These are phyloP conservation scores for Mamestra brassicae DNA, from an alignment of 2,888 invertebrate species.

Conservation along the genomic window DNA sequence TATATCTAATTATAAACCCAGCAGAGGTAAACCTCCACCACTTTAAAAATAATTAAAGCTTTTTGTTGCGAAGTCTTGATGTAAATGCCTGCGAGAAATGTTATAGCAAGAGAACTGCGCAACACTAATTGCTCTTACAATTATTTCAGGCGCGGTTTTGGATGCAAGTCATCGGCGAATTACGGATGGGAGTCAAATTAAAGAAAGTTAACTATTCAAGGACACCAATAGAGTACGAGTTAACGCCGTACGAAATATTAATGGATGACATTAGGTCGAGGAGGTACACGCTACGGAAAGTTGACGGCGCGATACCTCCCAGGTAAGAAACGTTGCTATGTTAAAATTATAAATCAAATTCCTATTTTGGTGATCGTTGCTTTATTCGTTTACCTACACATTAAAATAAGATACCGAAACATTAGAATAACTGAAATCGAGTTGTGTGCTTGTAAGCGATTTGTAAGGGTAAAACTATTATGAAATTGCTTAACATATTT, in stretches of 20 bases:
- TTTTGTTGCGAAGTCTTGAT: slow-evolving; percentile 53
- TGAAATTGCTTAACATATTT: neutral
- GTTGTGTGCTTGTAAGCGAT: too few species aligned
- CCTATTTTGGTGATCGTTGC: too few species aligned
- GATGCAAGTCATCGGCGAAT: slow-evolving; percentile 98
- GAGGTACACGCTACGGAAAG: slow-evolving; percentile 97
- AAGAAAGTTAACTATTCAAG: slow-evolving; percentile 95
- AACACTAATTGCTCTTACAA: slow-evolving; percentile 56
- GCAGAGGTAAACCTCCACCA: slow-evolving; percentile 7
- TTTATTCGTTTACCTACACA: too few species aligned
- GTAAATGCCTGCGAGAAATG: slow-evolving; percentile 67
- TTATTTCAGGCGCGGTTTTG: slow-evolving; percentile 96
- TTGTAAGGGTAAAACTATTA: neutral
- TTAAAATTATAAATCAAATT: neutral
- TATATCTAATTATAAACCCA: neutral
- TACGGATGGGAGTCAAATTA: slow-evolving; percentile 97
- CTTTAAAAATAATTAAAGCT: slow-evolving; percentile 37
- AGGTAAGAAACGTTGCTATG: slow-evolving; percentile 78
- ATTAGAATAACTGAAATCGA: too few species aligned
- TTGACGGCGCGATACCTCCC: slow-evolving; percentile 94
- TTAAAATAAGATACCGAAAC: too few species aligned
- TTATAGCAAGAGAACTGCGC: slow-evolving; percentile 69
- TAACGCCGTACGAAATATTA: slow-evolving; percentile 98
- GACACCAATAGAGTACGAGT: slow-evolving; percentile 96
- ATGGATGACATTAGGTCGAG: slow-evolving; percentile 98